A percentile compares a stretch with the other conserved stretches of the same genome.
phyloP scores from a whole-genome alignment of 2,797 vertebrate species.

The Antrozous pallidus region DNA sequence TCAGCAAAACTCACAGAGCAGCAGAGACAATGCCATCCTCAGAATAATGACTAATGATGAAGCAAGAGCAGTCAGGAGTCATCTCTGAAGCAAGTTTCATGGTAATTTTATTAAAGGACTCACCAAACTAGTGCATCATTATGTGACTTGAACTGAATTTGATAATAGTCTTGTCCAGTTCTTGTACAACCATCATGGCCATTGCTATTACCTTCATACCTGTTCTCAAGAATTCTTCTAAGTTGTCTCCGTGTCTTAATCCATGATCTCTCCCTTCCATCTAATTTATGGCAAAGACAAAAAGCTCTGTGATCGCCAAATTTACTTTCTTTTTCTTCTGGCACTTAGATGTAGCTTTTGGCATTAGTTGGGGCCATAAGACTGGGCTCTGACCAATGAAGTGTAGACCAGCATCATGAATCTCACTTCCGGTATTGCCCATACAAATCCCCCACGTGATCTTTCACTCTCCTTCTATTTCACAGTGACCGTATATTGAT shows the following conservation, averaged over 20 bases:
- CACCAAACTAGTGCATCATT: not conserved
- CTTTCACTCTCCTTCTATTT: not conserved
- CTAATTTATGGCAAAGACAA: not conserved
- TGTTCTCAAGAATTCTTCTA: not conserved
- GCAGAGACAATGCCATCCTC: not conserved
- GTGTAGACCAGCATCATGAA: rapidly evolving
- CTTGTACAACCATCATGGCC: not conserved
- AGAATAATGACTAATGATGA: not conserved
- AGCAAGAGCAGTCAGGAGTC: not conserved
- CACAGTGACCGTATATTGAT: not conserved
- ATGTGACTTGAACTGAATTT: not conserved
- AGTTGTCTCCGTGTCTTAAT: not conserved
- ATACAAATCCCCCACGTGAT: not conserved
- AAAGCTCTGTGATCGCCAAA: not conserved
- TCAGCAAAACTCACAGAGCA: not conserved
- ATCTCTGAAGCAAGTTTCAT: not conserved
- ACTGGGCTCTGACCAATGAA: not conserved
- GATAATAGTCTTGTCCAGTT: not conserved
- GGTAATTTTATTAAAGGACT: not conserved
- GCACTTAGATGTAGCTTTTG: not conserved
- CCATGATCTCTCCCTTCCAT: not conserved
- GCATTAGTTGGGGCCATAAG: not conserved
- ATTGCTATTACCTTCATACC: not conserved
- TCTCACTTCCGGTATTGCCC: not conserved
- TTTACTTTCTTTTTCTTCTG: not conserved